These are phyloP conservation scores for Lycopodina hypogea DNA, from an alignment of 37 sponge, comb jelly and placozoan species.

Conservation along the genomic window DNA sequence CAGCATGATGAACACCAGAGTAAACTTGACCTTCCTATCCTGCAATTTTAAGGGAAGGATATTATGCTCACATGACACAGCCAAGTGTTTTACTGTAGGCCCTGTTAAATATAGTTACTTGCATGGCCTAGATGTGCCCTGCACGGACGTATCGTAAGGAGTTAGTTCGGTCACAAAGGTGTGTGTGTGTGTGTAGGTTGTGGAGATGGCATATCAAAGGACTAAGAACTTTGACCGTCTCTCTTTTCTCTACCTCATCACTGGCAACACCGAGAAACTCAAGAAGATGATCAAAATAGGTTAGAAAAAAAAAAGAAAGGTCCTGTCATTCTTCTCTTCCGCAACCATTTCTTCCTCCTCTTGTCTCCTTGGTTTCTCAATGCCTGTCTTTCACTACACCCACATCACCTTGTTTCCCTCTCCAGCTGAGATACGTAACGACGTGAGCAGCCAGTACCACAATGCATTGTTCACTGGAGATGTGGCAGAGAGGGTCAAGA, in stretches of 20 bases:
- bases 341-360: not conserved
- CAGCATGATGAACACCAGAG: no score
- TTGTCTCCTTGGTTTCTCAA: not conserved
- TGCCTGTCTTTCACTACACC: not conserved
- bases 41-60: no score
- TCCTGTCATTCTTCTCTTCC: not conserved
- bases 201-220: constrained; percentile 97
- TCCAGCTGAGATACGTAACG: constrained; percentile 88
- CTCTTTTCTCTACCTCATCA: constrained; percentile 95
- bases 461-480: constrained; percentile 89
- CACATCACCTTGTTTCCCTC: not conserved
- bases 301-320: constrained; percentile 9
- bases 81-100: no score
- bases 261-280: constrained; percentile 93
- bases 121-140: no score
- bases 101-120: no score
- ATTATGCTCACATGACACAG: no score
- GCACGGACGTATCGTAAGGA: no score
- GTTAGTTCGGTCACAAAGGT: no score
- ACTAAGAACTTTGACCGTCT: constrained; percentile 97
- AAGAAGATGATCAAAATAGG: constrained; percentile 97
- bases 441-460: constrained; percentile 93
- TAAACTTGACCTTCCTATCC: no score
- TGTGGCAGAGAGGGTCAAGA: constrained; percentile 78
- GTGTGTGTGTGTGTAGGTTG: constrained; percentile 59